Evolutionary conservation across 1,140 invertebrate species (phyloP), one percentile per base, ranked within the genome.

Genomic region (Drosophila ogumai): DNA sequence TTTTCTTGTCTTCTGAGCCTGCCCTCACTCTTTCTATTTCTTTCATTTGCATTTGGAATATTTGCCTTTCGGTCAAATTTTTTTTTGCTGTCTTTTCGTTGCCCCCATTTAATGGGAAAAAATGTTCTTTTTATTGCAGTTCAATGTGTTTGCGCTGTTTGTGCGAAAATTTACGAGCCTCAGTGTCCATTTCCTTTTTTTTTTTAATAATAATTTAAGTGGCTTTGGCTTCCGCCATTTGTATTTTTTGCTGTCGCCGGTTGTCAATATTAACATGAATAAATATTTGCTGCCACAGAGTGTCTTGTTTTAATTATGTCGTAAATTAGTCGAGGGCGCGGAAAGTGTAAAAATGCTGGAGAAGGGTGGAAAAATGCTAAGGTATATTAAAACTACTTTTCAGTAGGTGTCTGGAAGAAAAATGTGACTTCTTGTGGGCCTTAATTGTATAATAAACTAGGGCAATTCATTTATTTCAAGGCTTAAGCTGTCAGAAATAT

Each of bases 151-250:
- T 46, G 64, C 19, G 19, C 52, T 46, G 50, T 43, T 61, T 69
- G 50, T 66, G 66, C 28, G 56, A 52, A 78, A 58, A 86, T 85
- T 81, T 85, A 78, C 67, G 78, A 75, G 47, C 28, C 54, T 44
- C 65, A 46, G 69, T 63, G 61, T 56, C 41, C 22, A 54, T 43
- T 46, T 41, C 6, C 22, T 13, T 9, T 8, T 15, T 36, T 13
- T 22, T 75, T 66, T 25, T 25, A 38, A 28, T 49, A 56, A 59
- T 60, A 67, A 52, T 64, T 73, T 40, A 52, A 52, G 66, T 22
- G 34, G 25, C 41, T 46, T 59, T 61, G 34, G 25, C 1, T 10
- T 10, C 34, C 43, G 60, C 8, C 6, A 34, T 49, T 50, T 59
- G 22, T 54, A 34, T 43, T 52, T 40, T 32, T 40, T 32, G 10